Conservation (phyloP, 2,113 vertebrate genomes). For the Phocoena phocoena region DNA sequence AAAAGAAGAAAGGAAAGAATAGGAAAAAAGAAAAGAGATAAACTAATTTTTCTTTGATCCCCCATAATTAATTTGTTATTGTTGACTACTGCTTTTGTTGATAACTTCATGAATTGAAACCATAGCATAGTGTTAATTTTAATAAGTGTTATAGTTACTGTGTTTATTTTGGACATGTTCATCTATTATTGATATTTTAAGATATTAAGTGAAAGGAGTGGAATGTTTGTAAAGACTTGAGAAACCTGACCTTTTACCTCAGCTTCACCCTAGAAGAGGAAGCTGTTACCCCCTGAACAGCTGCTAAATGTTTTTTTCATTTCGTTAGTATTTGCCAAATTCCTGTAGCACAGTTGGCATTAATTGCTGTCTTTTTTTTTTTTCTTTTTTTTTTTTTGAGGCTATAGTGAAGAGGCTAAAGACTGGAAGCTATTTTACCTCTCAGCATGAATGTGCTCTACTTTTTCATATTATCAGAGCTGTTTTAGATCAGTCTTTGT, state of each 20-base stretch:
- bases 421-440: background rate
- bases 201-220: background rate
- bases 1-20: too few species aligned
- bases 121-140: background rate
- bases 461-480: background rate
- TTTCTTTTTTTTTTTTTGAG: background rate
- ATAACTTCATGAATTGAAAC: background rate
- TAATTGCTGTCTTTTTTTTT: background rate
- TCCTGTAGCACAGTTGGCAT: background rate
- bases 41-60: background rate
- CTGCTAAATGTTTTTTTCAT: background rate
- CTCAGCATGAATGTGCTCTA: background rate
- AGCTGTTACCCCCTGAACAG: background rate
- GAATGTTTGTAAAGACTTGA: background rate
- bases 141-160: background rate
- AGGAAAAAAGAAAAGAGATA: background rate
- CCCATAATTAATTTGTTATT: background rate
- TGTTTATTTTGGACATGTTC: background rate
- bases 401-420: background rate
- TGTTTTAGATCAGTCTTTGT: background rate
- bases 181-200: background rate
- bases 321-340: background rate
- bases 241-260: background rate
- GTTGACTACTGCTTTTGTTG: background rate
- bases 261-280: background rate